Conservation (phyloP, 2,888 invertebrate species). For the Lypha dubia region DNA sequence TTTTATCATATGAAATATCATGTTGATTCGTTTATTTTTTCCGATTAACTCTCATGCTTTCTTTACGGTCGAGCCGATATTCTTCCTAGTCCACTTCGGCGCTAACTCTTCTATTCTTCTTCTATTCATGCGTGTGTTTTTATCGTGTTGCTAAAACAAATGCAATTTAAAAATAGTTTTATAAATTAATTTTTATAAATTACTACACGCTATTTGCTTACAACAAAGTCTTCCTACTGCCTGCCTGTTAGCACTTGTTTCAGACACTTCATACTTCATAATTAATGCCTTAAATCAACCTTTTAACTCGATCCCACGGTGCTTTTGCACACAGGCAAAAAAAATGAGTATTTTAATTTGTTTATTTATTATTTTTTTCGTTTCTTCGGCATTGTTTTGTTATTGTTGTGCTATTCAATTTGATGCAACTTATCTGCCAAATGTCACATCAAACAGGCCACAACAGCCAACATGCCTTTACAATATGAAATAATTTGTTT, state of each 20-base stretch:
- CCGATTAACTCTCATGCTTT: no score
- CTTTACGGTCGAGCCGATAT: no score
- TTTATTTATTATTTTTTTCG: slow-evolving; percentile 32
- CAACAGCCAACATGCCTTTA: slow-evolving; percentile 47
- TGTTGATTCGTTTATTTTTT: no score
- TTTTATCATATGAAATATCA: no score
- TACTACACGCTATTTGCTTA: neutral
- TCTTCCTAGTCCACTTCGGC: no score
- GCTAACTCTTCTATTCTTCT: no score
- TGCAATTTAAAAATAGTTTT: no score
- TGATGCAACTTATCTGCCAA: slow-evolving; percentile 52
- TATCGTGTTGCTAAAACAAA: no score
- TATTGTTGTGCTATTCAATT: slow-evolving; percentile 43
- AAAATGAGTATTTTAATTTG: slow-evolving; percentile 44
- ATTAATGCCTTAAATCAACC: neutral
- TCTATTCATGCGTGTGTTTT: no score
- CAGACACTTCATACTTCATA: neutral
- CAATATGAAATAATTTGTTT: slow-evolving; percentile 33
- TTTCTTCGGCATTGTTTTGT: neutral
- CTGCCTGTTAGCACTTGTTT: slow-evolving; percentile 7
- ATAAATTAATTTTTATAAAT: no score
- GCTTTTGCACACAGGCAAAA: slow-evolving; percentile 36
- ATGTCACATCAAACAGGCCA: slow-evolving; percentile 46
- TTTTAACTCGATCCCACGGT: slow-evolving; percentile 32
- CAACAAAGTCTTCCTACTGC: neutral